Base-by-base conservation (phyloP, 2,797 vertebrate genomes). In the Oreonectes daqikongensis region DNA sequence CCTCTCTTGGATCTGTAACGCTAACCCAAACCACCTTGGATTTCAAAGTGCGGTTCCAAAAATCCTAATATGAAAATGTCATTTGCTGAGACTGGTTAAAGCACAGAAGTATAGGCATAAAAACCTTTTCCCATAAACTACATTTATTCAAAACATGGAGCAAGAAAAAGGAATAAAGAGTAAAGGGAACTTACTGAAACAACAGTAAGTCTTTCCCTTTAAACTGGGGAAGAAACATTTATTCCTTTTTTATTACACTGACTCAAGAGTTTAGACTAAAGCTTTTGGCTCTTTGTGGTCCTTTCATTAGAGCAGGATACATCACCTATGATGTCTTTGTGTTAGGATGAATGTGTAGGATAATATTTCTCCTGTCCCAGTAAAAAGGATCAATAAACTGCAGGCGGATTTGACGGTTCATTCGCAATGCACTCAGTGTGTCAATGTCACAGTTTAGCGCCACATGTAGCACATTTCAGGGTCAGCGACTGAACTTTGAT, bases 391-490 rank as follows among this genome's bases (percentile, higher is more conserved):
- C 68, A 75, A 30, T 79, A 75, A 44, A 60, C 30, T 61, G n/a
- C 42, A 28, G 69, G 24, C 14, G 50, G 40, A 9, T 46, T 55
- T 35, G 30, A 55, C 55, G 60, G 63, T 67, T 67, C 71, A 65
- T 42, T 60, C 12, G 2, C 32, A 22, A 63, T 28, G 44, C 32
- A 20, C 65, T 61, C 55, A n/a, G 30, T 63, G 75, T 77, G 75
- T 64, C 67, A 52, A 38, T 67, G 30, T 73, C 70, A 69, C 70
- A 60, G 64, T 73, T 67, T 71, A 66, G 55, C 15, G 53, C 55
- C 64, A 79, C 64, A 68, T 74, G 42, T 79, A 61, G 66, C 65
- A 75, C 72, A 75, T 75, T 75, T 64, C 26, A 48, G 72, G 78
- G 48, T 75, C 67, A 66, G 38, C 18, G 6, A 61, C 28, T 77